phyloP scores from a whole-genome alignment of 2,113 vertebrate genomes.

The Clarias macrocephalus region DNA sequence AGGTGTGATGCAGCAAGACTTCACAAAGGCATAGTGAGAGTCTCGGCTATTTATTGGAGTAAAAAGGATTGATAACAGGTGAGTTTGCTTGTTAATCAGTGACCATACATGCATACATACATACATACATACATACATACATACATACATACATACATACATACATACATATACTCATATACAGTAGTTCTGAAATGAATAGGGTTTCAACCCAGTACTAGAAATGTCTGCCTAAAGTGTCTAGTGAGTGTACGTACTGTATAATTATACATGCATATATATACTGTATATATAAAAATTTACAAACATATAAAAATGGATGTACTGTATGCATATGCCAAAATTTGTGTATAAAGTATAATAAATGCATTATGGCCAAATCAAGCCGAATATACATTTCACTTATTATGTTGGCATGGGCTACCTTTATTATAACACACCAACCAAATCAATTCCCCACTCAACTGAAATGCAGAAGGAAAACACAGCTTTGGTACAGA shows the following conservation, averaged over 20 bases:
- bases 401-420: slow-evolving; percentile 18
- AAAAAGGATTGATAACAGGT: background rate
- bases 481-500: slow-evolving; percentile 16
- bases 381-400: background rate
- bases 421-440: slow-evolving; percentile 2
- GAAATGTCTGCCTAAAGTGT: no score
- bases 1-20: background rate
- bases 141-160: background rate
- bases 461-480: background rate
- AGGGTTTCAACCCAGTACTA: no score
- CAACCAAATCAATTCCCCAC: background rate
- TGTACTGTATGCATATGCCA: background rate
- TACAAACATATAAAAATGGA: background rate
- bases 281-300: background rate
- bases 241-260: no score
- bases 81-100: background rate
- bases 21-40: background rate
- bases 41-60: background rate
- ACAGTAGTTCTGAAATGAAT: no score
- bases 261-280: background rate
- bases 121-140: background rate
- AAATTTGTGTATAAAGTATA: background rate
- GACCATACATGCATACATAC: background rate
- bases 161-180: no score
- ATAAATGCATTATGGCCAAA: slow-evolving; percentile 11